Base-by-base conservation (phyloP, 1,140 invertebrate genomes). In the Lasaia peninsularis region DNA sequence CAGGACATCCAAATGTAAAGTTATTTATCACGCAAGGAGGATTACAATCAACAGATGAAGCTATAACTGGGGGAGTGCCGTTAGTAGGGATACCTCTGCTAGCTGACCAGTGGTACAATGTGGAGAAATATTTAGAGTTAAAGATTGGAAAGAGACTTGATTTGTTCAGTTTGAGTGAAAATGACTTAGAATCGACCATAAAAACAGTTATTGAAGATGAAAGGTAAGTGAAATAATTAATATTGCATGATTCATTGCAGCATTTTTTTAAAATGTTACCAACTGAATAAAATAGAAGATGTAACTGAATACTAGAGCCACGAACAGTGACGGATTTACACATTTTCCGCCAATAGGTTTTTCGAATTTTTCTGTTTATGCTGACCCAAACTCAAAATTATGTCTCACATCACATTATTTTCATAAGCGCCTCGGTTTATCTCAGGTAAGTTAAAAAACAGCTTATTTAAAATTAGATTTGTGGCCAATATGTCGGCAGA, bases 21-120 rank as follows among this genome's bases (percentile, higher is more conserved):
- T 54, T 91, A 1, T 93, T 93, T 60, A 88, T 93, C 10, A 91
- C 89, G n/a, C 92, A 93, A 65, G 92, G 92, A 52, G 92, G 92
- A 12, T 75, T 89, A 35, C 88, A 91, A 50, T 92, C 92, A 12
- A 80, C 89, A 11, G 89, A 90, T 49, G 92, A 93, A 69, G 89
- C 91, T 0, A 80, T 92, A 5, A 84, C 88, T 54, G 75, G 85
- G 59, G 90, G 86, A 9, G 89, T 92, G 2, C 92, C 92, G 0
- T 52, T 93, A 8, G 61, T 93, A 2, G 86, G 80, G 0, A 75
- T 88, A 35, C 80, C 82, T 1, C 73, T 82, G 28, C 44, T 77
- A 0, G 69, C 21, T 4, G 82, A 84, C 52, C 84, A 86, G 54
- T 63, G 62, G 34, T 60, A 64, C 9, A 89, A 89, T 64, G 71